Conservation (phyloP, 2,797 vertebrate genomes). For the Gymnothorax javanicus region DNA sequence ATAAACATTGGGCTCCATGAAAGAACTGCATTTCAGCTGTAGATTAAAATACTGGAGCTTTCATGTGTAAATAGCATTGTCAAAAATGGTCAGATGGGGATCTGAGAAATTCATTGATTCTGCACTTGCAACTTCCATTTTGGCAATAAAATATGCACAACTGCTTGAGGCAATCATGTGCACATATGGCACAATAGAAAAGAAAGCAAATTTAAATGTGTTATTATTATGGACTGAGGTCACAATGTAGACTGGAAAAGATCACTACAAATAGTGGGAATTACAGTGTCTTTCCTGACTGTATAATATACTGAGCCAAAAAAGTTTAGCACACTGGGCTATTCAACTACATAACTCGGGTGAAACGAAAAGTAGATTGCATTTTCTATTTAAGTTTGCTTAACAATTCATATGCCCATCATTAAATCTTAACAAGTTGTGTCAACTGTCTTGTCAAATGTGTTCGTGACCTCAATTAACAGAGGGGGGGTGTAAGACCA, state of each 20-base stretch:
- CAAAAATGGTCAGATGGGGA: not conserved
- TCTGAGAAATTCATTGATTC: not conserved
- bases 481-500: too few relatives aligned
- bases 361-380: too few relatives aligned
- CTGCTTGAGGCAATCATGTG: not conserved
- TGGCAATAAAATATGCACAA: not conserved
- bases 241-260: too few relatives aligned
- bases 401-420: too few relatives aligned
- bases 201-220: too few relatives aligned
- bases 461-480: too few relatives aligned
- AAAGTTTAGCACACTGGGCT: too few relatives aligned
- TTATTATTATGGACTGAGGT: too few relatives aligned
- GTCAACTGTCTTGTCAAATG: too few relatives aligned
- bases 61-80: not conserved
- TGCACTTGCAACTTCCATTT: not conserved
- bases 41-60: not conserved
- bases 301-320: not conserved
- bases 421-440: too few relatives aligned
- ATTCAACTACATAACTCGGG: too few relatives aligned
- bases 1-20: not conserved
- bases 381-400: too few relatives aligned
- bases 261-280: not conserved
- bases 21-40: not conserved
- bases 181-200: not conserved
- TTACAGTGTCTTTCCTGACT: not conserved